A percentile compares a stretch with the other conserved stretches of the same genome.
Conservation (phyloP, 2,113 vertebrate species). For the Mus musculus region DNA sequence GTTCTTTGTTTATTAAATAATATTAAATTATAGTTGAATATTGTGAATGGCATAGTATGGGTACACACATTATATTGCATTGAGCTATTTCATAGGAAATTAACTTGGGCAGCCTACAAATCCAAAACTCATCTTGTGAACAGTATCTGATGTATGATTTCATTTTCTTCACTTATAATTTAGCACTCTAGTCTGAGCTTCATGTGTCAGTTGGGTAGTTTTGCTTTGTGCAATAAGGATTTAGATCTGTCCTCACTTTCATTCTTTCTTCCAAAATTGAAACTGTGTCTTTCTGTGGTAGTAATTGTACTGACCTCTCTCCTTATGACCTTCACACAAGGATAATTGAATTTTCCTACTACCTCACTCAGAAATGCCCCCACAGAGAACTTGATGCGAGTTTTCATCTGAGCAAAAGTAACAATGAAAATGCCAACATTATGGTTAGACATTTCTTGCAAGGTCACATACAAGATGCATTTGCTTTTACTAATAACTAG, state of each 20-base stretch:
- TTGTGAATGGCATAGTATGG: not conserved
- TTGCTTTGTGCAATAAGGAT: not conserved
- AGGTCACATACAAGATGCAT: not conserved
- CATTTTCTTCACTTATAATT: not conserved
- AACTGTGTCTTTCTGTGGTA: not conserved
- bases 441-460: not conserved
- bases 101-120: not conserved
- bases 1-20: not conserved
- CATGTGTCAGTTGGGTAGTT: not conserved
- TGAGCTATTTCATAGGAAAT: not conserved
- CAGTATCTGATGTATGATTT: not conserved
- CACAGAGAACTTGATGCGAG: not conserved
- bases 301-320: not conserved
- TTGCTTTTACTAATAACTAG: not conserved
- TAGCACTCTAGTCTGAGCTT: not conserved
- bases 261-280: not conserved
- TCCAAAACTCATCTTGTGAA: not conserved
- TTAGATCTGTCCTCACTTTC: not conserved
- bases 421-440: not conserved
- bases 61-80: not conserved
- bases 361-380: not conserved
- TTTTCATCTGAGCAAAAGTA: not conserved
- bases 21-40: too few species aligned
- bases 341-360: not conserved
- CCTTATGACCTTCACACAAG: not conserved